These are phyloP conservation scores for Cecidostiba fungosa DNA, from an alignment of 2,888 invertebrate species.

Conservation along the genomic window DNA sequence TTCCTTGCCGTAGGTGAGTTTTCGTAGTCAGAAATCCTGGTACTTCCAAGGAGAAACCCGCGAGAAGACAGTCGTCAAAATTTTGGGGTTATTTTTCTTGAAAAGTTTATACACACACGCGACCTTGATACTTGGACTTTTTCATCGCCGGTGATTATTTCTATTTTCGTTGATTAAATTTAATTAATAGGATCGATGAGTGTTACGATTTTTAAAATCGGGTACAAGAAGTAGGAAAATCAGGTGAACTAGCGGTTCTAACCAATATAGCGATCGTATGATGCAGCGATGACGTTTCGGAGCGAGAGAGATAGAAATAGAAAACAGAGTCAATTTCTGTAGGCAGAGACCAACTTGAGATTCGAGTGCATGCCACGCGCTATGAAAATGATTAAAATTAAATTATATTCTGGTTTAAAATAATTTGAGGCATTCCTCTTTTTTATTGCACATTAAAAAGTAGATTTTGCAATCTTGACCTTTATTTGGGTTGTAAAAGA, in stretches of 20 bases:
- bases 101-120: background rate
- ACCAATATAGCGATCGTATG: background rate
- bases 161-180: background rate
- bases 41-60: background rate
- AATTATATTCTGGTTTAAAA: no score
- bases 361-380: no score
- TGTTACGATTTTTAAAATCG: no score
- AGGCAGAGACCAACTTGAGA: background rate
- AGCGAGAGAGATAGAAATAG: background rate
- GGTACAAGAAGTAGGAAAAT: background rate
- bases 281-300: background rate
- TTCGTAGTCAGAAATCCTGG: background rate
- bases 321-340: background rate
- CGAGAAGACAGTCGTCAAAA: background rate
- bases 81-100: constrained; percentile 18
- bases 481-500: background rate
- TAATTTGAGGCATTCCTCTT: no score
- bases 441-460: no score
- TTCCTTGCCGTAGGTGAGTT: background rate
- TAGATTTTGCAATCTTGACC: background rate
- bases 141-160: background rate
- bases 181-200: background rate
- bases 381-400: no score
- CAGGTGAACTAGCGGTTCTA: background rate
- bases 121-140: background rate